These are phyloP conservation scores for Maniola jurtina DNA, from an alignment of 1,140 invertebrate species.

Conservation along the genomic window DNA sequence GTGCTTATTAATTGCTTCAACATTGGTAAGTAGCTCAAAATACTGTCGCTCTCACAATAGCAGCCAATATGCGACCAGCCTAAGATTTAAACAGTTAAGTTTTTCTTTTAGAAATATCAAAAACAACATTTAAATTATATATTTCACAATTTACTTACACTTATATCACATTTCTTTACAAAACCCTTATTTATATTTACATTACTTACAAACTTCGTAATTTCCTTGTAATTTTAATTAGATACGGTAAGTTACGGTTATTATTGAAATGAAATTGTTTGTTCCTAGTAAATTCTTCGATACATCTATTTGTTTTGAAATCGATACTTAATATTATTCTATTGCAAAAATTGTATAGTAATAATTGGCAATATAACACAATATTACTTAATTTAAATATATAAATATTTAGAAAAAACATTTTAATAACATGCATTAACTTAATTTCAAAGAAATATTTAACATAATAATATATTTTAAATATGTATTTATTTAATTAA, in stretches of 20 bases:
- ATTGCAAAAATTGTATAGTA: not conserved
- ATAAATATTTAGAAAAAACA: slow-evolving; percentile 9
- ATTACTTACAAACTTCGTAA: slow-evolving; percentile 21
- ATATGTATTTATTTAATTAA: too few species aligned
- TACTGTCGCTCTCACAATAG: too few species aligned
- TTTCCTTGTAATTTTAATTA: not conserved
- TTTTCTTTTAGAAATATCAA: slow-evolving; percentile 14
- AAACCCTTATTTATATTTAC: slow-evolving; percentile 48
- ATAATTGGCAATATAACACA: not conserved
- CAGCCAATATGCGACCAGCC: too few species aligned
- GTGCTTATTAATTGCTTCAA: too few species aligned
- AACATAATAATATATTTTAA: too few species aligned
- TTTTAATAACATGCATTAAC: not conserved
- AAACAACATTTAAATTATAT: slow-evolving; percentile 16
- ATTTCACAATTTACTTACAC: slow-evolving; percentile 41
- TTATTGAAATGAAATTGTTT: slow-evolving; percentile 13
- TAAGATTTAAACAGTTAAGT: slow-evolving; percentile 11
- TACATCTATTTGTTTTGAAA: slow-evolving; percentile 9
- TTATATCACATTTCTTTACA: slow-evolving; percentile 69
- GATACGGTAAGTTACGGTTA: slow-evolving; percentile 6
- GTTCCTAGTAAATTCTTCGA: slow-evolving; percentile 7
- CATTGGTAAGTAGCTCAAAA: too few species aligned
- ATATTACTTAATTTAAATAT: slow-evolving; percentile 3
- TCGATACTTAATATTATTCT: slow-evolving; percentile 8
- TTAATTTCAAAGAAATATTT: too few species aligned